Base-by-base conservation (phyloP, 2,797 vertebrate species). In the Astyanax mexicanus region DNA sequence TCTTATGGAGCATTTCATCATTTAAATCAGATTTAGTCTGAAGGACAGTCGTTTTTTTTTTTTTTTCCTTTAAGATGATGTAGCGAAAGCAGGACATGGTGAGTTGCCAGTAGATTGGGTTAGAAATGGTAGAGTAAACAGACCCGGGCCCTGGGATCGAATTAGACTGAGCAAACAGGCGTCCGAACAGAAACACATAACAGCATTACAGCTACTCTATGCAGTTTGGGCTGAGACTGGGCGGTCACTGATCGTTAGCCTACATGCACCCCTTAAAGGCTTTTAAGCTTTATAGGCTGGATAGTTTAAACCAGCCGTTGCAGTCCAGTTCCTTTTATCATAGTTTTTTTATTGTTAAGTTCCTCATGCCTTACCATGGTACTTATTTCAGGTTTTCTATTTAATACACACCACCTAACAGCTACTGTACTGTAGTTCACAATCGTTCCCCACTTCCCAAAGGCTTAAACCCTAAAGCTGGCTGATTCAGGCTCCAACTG, bases 1-100 rank as follows among this genome's bases (percentile, higher is more conserved):
- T 67, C 32, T 11, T 35, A 9, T 19, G 15, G 38, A n/a, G 66
- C 25, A 37, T 68, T 40, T 32, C 2, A 12, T 13, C 13, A 45
- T 17, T 12, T 19, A 51, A 3, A 51, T 29, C 52, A 15, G 25
- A 29, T 55, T 29, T 27, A 13, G 13, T 29, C 7, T 4, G 23
- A 25, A 2, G 21, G 10, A 4, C 11, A 1, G 23, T 12, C 5
- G 11, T 54, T 12, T 10, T n/a, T 21, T n/a, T 21, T 25, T 37
- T 49, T 19, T 66, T 40, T 45, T 44, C 25, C 25, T 90, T 92
- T 93, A 91, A 89, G 54, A 29, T 80, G 72, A 79, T 60, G 85
- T 80, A 78, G 84, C 65, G 65, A 69, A 58, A 82, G 45, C 58
- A 67, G 37, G 11, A 6, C 60, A 21, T 66, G 72, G 21, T 9